Base-by-base conservation (phyloP, 1,140 invertebrate genomes). In the Diabrotica undecimpunctata region DNA sequence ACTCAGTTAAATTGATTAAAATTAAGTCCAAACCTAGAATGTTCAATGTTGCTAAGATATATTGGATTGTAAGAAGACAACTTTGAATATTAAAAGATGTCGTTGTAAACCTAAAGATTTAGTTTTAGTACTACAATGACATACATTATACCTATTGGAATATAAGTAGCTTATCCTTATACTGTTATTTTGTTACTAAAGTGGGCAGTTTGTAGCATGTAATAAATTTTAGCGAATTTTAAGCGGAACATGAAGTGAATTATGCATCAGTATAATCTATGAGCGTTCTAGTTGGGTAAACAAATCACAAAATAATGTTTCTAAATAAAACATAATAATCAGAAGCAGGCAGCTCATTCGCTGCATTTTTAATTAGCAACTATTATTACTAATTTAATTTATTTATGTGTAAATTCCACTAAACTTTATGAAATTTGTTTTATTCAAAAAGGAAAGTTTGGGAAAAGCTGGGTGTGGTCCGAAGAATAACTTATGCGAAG, bases 401-500 rank as follows among this genome's bases (percentile, higher is more conserved):
- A 69, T 69, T 63, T 69, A 70, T 56, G 65, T 69, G 64, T 65
- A 63, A 66, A 63, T 62, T 59, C 66, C 51, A 38, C 35, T 39
- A 69, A 66, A 69, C 65, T 67, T 70, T 59, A 65, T 55, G 66
- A 54, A 66, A 70, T 65, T 70, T 64, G 60, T 66, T 62, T 69
- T 69, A 66, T 69, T 66, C 63, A 69, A 37, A 25, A 25, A 63
- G 13, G 57, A 65, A 57, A 65, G 65, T 57, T 62, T 61, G 59
- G 59, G 66, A 66, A 67, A 58, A 54, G 61, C 66, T 62, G 75
- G 75, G 75, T 76, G 75, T 75, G 74, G 74, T 75, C 66, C 70
- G 61, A 65, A 68, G 70, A 75, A 75, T 77, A 75, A 77, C 74
- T 77, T 77, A 77, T 77, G 72, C 71, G 70, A 73, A 75, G 74